phyloP scores from a whole-genome alignment of 2,888 invertebrate genomes.

The Eupithecia abbreviata region DNA sequence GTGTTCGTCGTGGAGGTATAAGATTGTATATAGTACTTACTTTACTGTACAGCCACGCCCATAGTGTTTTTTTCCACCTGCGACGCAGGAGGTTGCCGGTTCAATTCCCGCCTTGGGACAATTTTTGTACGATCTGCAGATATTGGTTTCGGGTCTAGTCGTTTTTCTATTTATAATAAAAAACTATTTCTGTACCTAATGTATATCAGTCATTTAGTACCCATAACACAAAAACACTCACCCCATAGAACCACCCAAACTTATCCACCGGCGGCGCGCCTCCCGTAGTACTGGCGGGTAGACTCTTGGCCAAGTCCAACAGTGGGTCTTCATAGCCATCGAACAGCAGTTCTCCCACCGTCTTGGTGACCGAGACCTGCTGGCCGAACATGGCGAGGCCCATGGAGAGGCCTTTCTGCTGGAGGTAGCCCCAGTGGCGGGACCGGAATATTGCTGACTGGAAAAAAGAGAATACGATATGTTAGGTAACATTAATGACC shows the following conservation, averaged over 20 bases:
- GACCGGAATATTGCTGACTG: conserved; percentile 85
- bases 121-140: too few species aligned
- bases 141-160: too few species aligned
- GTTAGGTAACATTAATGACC: neutral
- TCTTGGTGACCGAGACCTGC: conserved; percentile 84
- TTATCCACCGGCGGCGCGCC: conserved; percentile 87
- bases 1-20: too few species aligned
- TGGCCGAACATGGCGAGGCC: conserved; percentile 83
- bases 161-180: too few species aligned
- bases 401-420: conserved; percentile 85
- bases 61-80: too few species aligned
- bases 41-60: too few species aligned
- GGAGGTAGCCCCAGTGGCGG: conserved; percentile 83
- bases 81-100: too few species aligned
- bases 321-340: conserved; percentile 91
- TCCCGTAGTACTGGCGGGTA: conserved; percentile 82
- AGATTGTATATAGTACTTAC: too few species aligned
- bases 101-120: too few species aligned
- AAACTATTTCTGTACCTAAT: too few species aligned
- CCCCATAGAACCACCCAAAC: conserved; percentile 93
- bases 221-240: too few species aligned
- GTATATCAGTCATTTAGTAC: too few species aligned
- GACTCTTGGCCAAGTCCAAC: conserved; percentile 85
- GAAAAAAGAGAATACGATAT: conserved; percentile 41
- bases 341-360: conserved; percentile 88